phyloP scores from a whole-genome alignment of 1,140 invertebrate species.

The Drosophila albomicans region DNA sequence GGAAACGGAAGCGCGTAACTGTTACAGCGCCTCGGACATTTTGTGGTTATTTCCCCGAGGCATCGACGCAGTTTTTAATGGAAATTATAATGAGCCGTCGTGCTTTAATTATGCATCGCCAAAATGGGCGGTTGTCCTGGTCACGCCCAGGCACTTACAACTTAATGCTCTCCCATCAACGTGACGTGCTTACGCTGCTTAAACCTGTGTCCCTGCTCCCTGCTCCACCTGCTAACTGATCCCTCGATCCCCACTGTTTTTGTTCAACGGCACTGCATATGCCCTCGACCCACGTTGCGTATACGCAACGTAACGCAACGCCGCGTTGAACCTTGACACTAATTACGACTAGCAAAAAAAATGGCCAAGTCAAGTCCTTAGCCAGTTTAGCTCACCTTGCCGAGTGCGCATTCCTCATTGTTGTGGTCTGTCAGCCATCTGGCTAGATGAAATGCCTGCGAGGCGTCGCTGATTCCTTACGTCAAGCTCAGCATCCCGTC shows the following conservation, averaged over 20 bases:
- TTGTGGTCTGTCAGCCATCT: slow-evolving; percentile 47
- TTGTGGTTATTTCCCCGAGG: slow-evolving; percentile 29
- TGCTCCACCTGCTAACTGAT: no score
- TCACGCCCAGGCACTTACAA: slow-evolving; percentile 70
- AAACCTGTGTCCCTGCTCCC: slow-evolving; percentile 11
- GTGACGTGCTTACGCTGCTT: slow-evolving; percentile 63
- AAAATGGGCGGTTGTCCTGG: slow-evolving; percentile 25
- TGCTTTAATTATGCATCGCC: slow-evolving; percentile 74
- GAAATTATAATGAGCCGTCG: slow-evolving; percentile 78
- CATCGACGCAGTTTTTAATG: slow-evolving; percentile 70
- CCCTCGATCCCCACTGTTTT: no score
- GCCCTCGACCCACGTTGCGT: slow-evolving; percentile 35
- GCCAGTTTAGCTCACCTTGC: slow-evolving; percentile 20
- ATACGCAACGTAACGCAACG: slow-evolving; percentile 39
- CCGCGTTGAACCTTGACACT: slow-evolving; percentile 66
- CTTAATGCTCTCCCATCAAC: slow-evolving; percentile 71
- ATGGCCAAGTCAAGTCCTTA: slow-evolving; percentile 34
- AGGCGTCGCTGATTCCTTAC: slow-evolving; percentile 36
- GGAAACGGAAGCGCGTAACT: slow-evolving; percentile 4
- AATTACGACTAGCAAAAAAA: slow-evolving; percentile 65
- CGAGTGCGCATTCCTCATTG: slow-evolving; percentile 43
- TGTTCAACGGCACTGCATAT: slow-evolving; percentile 1
- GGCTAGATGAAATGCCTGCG: slow-evolving; percentile 36
- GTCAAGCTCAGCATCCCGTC: slow-evolving; percentile 44
- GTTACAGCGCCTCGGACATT: slow-evolving; percentile 14